phyloP scores from a whole-genome alignment of 2,113 vertebrate species.

The Psilopsiagon aymara region DNA sequence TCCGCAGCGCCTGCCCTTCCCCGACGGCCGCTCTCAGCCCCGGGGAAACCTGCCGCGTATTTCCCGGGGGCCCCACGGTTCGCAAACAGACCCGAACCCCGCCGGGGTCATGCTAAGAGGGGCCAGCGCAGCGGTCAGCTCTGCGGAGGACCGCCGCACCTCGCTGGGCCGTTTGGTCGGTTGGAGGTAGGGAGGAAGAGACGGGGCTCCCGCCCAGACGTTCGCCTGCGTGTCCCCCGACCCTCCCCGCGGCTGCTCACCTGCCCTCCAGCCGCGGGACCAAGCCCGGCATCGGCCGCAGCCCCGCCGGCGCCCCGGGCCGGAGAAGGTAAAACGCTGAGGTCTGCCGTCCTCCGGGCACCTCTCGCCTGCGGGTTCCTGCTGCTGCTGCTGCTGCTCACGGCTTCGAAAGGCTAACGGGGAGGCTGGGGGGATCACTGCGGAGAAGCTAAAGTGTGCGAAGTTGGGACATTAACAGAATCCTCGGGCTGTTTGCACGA shows the following conservation, averaged over 20 bases:
- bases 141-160: neutral
- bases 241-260: neutral
- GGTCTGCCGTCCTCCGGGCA: neutral
- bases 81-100: too few species aligned
- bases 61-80: neutral
- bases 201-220: neutral
- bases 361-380: neutral
- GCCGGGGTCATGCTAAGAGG: too few species aligned
- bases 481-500: neutral
- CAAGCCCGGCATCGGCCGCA: neutral
- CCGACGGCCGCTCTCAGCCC: neutral
- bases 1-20: too few species aligned
- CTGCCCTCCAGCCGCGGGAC: neutral
- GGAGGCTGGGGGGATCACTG: accelerated
- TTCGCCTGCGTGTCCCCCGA: neutral
- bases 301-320: neutral
- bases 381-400: neutral
- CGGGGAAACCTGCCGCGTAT: neutral
- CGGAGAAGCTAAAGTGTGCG: too few species aligned
- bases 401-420: too few species aligned
- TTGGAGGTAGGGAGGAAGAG: neutral
- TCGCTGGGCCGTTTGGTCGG: neutral
- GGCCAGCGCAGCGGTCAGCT: neutral
- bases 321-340: neutral
- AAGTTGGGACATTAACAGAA: neutral